Percentiles rank a stretch among this genome's conserved stretches.
These are phyloP conservation scores for Gymnothorax reevesii DNA, from an alignment of 2,797 vertebrate species.

Conservation along the genomic window DNA sequence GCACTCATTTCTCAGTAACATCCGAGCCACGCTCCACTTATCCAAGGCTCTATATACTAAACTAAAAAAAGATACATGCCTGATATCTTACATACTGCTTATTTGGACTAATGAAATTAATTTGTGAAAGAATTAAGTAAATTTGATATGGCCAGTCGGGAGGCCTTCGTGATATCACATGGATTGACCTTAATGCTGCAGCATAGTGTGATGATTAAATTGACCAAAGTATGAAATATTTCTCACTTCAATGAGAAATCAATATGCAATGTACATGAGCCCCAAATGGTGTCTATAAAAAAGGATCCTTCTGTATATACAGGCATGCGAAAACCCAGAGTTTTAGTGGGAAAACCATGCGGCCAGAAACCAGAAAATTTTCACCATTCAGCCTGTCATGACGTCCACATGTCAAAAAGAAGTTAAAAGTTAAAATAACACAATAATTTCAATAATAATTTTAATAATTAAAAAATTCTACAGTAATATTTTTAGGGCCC, in stretches of 20 bases:
- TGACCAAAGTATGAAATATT: not conserved
- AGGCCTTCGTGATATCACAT: too few species aligned
- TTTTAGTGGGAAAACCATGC: not conserved
- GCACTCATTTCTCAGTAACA: too few species aligned
- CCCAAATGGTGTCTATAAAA: not conserved
- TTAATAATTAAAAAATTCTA: too few species aligned
- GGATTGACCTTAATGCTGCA: not conserved
- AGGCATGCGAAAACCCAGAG: not conserved
- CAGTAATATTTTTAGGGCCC: not conserved
- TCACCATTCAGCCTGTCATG: not conserved
- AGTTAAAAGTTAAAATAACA: not conserved
- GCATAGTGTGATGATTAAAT: not conserved
- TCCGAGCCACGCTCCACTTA: too few species aligned
- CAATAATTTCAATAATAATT: too few species aligned
- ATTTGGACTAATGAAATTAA: too few species aligned
- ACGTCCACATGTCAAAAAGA: slow-evolving; percentile 16
- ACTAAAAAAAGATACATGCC: too few species aligned
- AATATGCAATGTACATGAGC: not conserved
- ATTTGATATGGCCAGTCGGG: too few species aligned
- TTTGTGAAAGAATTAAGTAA: too few species aligned
- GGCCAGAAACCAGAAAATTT: not conserved
- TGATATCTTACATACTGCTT: too few species aligned
- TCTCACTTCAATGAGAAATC: not conserved
- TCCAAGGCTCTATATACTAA: too few species aligned
- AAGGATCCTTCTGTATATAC: not conserved